Evolutionary conservation across 2,888 invertebrate species (phyloP), one percentile per base, ranked within the genome.

Genomic region (Hartigia nigra): DNA sequence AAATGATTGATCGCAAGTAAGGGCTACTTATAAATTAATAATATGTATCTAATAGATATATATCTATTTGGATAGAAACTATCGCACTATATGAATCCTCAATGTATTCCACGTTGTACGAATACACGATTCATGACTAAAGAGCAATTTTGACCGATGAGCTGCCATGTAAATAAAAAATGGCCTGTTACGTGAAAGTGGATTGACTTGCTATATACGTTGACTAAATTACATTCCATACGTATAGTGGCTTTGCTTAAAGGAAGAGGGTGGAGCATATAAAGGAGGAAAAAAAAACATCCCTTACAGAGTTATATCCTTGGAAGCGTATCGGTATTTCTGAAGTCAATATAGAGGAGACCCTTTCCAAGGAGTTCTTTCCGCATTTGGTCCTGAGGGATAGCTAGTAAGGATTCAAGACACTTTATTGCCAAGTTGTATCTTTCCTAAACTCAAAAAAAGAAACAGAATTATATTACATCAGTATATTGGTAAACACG

Each of bases 391-490:
- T 83, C 83, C 87, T 82, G 70, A 79, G 81, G 86, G 83, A 82
- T 72, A 74, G 79, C 82, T 81, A 81, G 82, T 81, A 83, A 83
- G 76, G 83, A 85, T 86, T 85, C 82, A 77, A 85, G 82, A 82
- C 83, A 81, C 86, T 86, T 85, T 85, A 85, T 84, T 81, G 86
- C 81, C 86, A 86, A 84, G 80, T 79, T 80, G 80, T 69, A 79
- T 75, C 85, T 84, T 83, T 79, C 74, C 78, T 82, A 83, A 81
- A 78, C 76, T 78, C n/a, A n/a, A 79, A 78, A 80, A 74, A 81
- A 83, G 82, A 81, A 81, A 81, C 80, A 81, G 82, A 82, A 69
- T 78, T 76, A n/a, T 78, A n/a, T 78, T 78, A 76, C 79, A 55
- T 55, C 55, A 55, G 9, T 55, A 9, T 55, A 55, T 23, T 55